phyloP scores from a whole-genome alignment of 2,888 invertebrate genomes.

The Gisinianus flammeolus region DNA sequence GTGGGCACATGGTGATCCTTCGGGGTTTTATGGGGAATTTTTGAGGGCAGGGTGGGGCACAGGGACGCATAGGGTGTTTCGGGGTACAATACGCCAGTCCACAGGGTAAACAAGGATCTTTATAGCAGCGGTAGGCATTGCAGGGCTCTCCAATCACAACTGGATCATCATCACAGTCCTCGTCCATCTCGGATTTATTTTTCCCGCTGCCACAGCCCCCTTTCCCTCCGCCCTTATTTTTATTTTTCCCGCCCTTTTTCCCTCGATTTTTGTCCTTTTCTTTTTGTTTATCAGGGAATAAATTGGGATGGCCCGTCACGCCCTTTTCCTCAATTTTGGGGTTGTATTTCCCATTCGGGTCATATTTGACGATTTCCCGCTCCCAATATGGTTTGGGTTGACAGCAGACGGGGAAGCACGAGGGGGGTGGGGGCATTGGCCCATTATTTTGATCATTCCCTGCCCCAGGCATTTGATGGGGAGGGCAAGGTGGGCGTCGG shows the following conservation, averaged over 20 bases:
- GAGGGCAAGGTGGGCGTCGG: background rate
- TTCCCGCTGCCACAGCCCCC: background rate
- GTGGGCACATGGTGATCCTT: background rate
- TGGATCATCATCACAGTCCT: background rate
- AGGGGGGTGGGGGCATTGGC: background rate
- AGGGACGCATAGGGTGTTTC: background rate
- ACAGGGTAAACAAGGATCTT: constrained; percentile 10
- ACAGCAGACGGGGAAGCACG: background rate
- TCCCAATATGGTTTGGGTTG: constrained; percentile 7
- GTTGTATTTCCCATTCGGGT: constrained; percentile 1
- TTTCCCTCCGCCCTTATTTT: background rate
- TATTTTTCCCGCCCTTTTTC: background rate
- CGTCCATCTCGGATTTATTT: background rate
- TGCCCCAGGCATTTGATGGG: background rate
- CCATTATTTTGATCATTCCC: background rate
- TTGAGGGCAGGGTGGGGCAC: background rate
- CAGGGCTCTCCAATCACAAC: constrained; percentile 1
- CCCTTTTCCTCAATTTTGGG: constrained; percentile 9
- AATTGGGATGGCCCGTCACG: background rate
- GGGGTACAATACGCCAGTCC: constrained; percentile 4
- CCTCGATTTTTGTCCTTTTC: background rate
- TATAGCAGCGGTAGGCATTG: constrained; percentile 18
- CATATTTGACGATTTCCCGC: constrained; percentile 12
- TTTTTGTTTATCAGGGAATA: background rate
- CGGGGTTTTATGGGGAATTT: constrained; percentile 16